Conservation (phyloP, 2,888 invertebrate species). For the Tuberolachnus salignus region DNA sequence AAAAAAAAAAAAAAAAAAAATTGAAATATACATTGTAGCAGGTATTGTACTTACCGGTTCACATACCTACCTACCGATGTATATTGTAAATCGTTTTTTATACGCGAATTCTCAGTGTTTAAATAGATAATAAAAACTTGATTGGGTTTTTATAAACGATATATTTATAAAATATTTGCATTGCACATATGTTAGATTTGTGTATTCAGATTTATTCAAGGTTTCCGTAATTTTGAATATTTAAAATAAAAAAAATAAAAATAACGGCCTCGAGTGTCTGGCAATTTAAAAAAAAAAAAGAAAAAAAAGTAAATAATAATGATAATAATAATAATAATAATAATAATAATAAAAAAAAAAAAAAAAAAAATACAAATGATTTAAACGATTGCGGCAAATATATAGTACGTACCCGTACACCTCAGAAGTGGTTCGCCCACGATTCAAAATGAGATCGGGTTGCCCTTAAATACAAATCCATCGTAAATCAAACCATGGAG, state of each 20-base stretch:
- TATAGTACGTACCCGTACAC: slow-evolving; percentile 8
- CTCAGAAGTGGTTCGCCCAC: slow-evolving; percentile 54
- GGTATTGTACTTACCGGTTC: too few relatives aligned
- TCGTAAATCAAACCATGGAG: slow-evolving; percentile 51
- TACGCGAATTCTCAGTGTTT: too few relatives aligned
- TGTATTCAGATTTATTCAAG: slow-evolving; percentile 38
- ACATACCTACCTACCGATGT: too few relatives aligned
- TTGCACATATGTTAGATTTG: neutral
- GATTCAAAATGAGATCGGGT: slow-evolving; percentile 48
- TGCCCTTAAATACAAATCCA: slow-evolving; percentile 49
- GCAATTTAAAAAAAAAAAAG: slow-evolving; percentile 49
- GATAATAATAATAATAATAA: slow-evolving; percentile 43
- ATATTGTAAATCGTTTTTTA: too few relatives aligned
- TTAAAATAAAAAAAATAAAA: slow-evolving; percentile 22
- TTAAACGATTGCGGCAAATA: slow-evolving; percentile 46
- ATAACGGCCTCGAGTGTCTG: slow-evolving; percentile 54
- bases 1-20: too few relatives aligned
- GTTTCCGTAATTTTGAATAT: slow-evolving; percentile 35
- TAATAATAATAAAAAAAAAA: slow-evolving; percentile 29
- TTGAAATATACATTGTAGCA: too few relatives aligned
- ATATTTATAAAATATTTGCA: neutral
- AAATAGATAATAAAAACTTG: too few relatives aligned
- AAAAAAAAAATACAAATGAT: slow-evolving; percentile 43
- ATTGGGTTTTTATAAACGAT: neutral
- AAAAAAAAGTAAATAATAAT: too few relatives aligned